phyloP scores from a whole-genome alignment of 23 tunicate species.

The Halocynthia roretzi region DNA sequence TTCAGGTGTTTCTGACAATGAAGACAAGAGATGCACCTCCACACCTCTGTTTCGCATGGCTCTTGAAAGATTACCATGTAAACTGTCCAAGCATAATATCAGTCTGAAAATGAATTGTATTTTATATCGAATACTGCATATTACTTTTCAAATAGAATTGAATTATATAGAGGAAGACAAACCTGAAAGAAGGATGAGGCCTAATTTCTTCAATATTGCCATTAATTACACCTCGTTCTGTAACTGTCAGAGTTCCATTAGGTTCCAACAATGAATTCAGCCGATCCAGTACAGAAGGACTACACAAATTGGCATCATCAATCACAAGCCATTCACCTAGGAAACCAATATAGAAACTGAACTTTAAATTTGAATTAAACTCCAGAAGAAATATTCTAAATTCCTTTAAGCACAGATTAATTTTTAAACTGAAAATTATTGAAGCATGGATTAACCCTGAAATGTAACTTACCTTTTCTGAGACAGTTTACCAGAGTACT shows the following conservation, averaged over 20 bases:
- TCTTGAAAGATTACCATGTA: slow-evolving; percentile 78
- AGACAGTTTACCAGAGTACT: slow-evolving; percentile 66
- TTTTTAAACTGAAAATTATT: background rate
- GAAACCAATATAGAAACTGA: background rate
- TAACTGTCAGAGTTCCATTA: slow-evolving; percentile 60
- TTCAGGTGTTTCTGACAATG: background rate
- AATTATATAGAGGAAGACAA: background rate
- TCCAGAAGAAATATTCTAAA: background rate
- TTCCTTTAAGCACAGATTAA: background rate
- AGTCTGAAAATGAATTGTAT: slow-evolving; percentile 31
- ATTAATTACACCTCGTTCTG: slow-evolving; percentile 81
- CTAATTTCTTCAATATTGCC: slow-evolving; percentile 52
- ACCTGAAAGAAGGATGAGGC: slow-evolving; percentile 87
- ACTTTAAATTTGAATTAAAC: background rate
- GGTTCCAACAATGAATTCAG: slow-evolving; percentile 82
- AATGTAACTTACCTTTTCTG: slow-evolving; percentile 23
- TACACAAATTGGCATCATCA: slow-evolving; percentile 83
- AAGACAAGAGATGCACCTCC: slow-evolving; percentile 48
- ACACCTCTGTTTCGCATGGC: slow-evolving; percentile 95
- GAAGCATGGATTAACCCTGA: background rate
- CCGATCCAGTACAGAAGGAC: slow-evolving; percentile 91
- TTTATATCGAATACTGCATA: background rate
- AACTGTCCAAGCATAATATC: slow-evolving; percentile 59
- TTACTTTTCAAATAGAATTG: background rate
- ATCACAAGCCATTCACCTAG: slow-evolving; percentile 93